A percentile compares a stretch with the other conserved stretches of the same genome.
These are phyloP conservation scores for Vanessa atalanta DNA, from an alignment of 1,140 invertebrate genomes.

Conservation along the genomic window DNA sequence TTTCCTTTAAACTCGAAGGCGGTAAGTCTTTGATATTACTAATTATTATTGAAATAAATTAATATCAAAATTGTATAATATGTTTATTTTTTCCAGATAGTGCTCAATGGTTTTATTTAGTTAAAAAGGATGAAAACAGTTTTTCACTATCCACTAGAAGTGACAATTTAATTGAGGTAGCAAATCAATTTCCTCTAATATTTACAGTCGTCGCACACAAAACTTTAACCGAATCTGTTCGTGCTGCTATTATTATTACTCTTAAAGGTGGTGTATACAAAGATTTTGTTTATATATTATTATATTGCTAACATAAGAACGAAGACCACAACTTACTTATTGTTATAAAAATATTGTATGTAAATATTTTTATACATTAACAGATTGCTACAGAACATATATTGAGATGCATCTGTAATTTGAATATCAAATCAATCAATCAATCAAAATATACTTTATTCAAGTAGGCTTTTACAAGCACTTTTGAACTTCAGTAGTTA, in stretches of 20 bases:
- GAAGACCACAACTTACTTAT: slow-evolving; percentile 7
- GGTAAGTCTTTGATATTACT: slow-evolving; percentile 30
- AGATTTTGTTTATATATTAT: background rate
- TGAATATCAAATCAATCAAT: no score
- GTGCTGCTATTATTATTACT: slow-evolving; percentile 31
- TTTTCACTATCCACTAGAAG: slow-evolving; percentile 22
- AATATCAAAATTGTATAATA: background rate
- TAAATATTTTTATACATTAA: background rate
- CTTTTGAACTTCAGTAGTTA: no score
- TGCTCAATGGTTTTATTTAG: slow-evolving; percentile 42
- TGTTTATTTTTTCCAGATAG: slow-evolving; percentile 41
- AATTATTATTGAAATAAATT: background rate
- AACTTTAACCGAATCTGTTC: slow-evolving; percentile 15
- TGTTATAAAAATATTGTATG: background rate
- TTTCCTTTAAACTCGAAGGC: slow-evolving; percentile 45
- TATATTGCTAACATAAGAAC: background rate
- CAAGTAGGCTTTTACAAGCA: no score
- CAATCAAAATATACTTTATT: no score
- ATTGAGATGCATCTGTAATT: background rate
- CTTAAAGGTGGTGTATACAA: slow-evolving; percentile 22
- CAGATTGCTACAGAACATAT: background rate
- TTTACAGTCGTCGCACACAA: slow-evolving; percentile 32
- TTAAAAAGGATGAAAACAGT: slow-evolving; percentile 26
- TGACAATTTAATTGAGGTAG: slow-evolving; percentile 21
- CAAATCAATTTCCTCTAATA: slow-evolving; percentile 15